These are phyloP conservation scores for Tetranychus cinnabarinus DNA, from an alignment of 1,140 invertebrate genomes.

Conservation along the genomic window DNA sequence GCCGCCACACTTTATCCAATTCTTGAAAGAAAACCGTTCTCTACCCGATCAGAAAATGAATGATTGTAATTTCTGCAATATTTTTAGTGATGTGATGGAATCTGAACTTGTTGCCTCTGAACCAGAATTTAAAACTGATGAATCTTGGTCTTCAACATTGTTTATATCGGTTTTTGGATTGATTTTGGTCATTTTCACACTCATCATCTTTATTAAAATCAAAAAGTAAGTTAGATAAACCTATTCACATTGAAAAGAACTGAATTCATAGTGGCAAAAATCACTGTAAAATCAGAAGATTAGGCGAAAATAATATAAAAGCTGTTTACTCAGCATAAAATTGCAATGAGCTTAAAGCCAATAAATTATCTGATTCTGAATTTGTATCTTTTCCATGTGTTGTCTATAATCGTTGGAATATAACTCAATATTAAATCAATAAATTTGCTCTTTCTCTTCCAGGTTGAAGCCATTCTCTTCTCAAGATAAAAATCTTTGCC, in stretches of 20 bases:
- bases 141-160: slow-evolving; percentile 5
- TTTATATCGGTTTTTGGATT: background rate
- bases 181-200: background rate
- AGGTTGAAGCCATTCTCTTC: too few species aligned
- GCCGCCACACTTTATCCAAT: slow-evolving; percentile 1
- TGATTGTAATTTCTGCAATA: slow-evolving; percentile 8
- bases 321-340: too few species aligned
- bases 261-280: too few species aligned
- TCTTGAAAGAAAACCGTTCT: slow-evolving; percentile 2
- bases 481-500: too few species aligned
- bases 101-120: background rate
- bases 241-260: background rate
- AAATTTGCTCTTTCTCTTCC: too few species aligned
- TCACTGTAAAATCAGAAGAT: too few species aligned
- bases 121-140: background rate
- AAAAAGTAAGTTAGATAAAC: slow-evolving; percentile 4
- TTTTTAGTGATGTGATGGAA: slow-evolving; percentile 2
- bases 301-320: too few species aligned
- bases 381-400: too few species aligned
- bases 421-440: too few species aligned
- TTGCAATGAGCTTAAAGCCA: too few species aligned
- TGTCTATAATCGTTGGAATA: too few species aligned
- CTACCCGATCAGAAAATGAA: background rate
- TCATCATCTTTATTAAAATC: slow-evolving; percentile 2
- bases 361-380: too few species aligned